These are phyloP conservation scores for Condylostylus longicornis DNA, from an alignment of 1,140 invertebrate genomes.

Conservation along the genomic window DNA sequence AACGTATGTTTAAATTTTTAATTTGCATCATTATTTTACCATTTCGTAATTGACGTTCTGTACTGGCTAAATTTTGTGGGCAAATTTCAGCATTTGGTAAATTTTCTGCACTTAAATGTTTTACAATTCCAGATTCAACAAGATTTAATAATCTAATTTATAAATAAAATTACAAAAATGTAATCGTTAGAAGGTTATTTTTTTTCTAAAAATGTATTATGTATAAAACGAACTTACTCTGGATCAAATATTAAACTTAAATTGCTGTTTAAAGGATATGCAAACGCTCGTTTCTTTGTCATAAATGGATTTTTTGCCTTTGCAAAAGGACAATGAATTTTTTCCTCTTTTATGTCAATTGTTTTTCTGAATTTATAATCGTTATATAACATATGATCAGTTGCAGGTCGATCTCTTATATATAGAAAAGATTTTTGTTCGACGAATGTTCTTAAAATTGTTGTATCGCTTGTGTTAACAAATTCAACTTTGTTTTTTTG, in stretches of 20 bases:
- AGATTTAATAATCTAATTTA: slow-evolving; percentile 44
- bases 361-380: slow-evolving; percentile 49
- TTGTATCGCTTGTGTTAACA: slow-evolving; percentile 22
- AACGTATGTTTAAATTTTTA: no score
- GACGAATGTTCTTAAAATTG: slow-evolving; percentile 32
- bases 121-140: slow-evolving; percentile 56
- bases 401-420: slow-evolving; percentile 46
- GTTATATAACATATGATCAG: slow-evolving; percentile 47
- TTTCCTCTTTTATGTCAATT: slow-evolving; percentile 37
- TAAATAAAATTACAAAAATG: background rate
- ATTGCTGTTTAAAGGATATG: slow-evolving; percentile 43
- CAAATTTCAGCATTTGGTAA: slow-evolving; percentile 59
- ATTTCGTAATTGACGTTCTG: slow-evolving; percentile 57
- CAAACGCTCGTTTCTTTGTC: slow-evolving; percentile 48
- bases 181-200: background rate
- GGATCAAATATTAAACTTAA: slow-evolving; percentile 44
- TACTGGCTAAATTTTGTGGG: slow-evolving; percentile 60
- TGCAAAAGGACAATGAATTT: slow-evolving; percentile 52
- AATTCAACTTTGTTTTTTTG: slow-evolving; percentile 23
- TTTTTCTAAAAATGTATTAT: slow-evolving; percentile 11
- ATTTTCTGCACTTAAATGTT: slow-evolving; percentile 40
- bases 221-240: slow-evolving; percentile 37
- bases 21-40: slow-evolving; percentile 36
- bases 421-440: slow-evolving; percentile 42
- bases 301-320: slow-evolving; percentile 49